Base-by-base conservation (phyloP, 2,113 vertebrate genomes). In the Plectropomus leopardus region DNA sequence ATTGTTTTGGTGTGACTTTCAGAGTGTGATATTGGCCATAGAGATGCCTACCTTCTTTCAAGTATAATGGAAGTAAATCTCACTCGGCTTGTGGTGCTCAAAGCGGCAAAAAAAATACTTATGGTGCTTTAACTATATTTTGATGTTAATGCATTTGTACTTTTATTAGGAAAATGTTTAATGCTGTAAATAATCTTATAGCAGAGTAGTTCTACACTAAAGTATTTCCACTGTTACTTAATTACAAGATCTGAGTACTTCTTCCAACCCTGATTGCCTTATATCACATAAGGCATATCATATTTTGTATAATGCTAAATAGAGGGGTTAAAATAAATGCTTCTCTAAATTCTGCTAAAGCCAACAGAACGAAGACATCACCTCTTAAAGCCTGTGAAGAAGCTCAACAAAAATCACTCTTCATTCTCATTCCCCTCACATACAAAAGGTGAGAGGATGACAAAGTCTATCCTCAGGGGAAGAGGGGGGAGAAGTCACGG, bases 401-500 rank as follows among this genome's bases (percentile, higher is more conserved):
- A 61, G 24, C 61, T 28, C 19, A 42, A 69, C 10, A 66, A 61
- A 71, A 71, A 34, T 32, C 26, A 48, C 34, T 54, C 68, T 86
- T 51, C 68, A 48, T 80, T 67, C 51, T 59, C 40, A 14, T 77
- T 87, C 36, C 44, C 5, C 16, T 17, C 65, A 40, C 72, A 73
- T 44, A 44, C 42, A 45, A 15, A 51, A 86, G 67, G 76, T 84
- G 70, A 79, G 75, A 83, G 74, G 82, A 89, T 89, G 90, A 89
- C 86, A 85, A 70, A 85, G 83, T 83, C 66, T 76, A 65, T 75
- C 79, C 87, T 88, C 82, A 0, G 40, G 88, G 80, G 85, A 59
- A 32, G 53, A 40, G 50, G 71, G 66, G 30, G 19, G 78, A 34
- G 58, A 40, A 73, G 86, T 88, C 80, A 84, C 74, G 75, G 55